Evolutionary conservation across 2,888 invertebrate genomes (phyloP), one percentile per base, ranked within the genome.

Genomic region (Mamestra brassicae): DNA sequence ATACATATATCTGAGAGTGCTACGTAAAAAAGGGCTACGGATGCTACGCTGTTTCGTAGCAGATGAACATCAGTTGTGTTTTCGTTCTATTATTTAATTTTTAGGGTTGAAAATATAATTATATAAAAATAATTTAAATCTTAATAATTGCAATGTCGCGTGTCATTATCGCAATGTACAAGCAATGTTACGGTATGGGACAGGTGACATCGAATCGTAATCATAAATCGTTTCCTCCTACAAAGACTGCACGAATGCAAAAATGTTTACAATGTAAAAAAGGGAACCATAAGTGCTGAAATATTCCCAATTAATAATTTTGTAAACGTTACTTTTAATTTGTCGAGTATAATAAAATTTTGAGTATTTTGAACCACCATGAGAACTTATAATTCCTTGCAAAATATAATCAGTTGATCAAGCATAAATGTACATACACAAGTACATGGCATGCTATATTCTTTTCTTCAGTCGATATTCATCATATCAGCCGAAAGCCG

Each of bases 141-240:
- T 38, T 5, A 38, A 5, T 38, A 38, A 38, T 38, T 38, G 38
- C 38, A 38, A 42, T 42, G 6, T 42, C 8, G 42, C 42, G 5
- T 38, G 1, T 3, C 42, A 52, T 13, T 36, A 58, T 64, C 13
- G 17, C 34, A 64, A 64, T 58, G 4, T 65, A 42, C 38, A 38
- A 71, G 26, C 26, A 26, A 26, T 26, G 26, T 26, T 26, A 26
- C 26, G 26, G 26, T 26, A 26, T 1, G 26, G 26, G 26, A 62
- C 79, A 78, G 65, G 65, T 78, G 61, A 4, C 50, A 57, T 78
- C 54, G 36, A 61, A 52, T 52, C 17, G 52, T 60, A 78, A 64
- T 77, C 54, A 42, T 57, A 47, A 63, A 71, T 63, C 47, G 17
- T 55, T 65, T 47, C 13, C 47, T 45, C 5, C 36, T n/a, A 65